Conservation (phyloP, 23 tunicate species). For the Styela clava region DNA sequence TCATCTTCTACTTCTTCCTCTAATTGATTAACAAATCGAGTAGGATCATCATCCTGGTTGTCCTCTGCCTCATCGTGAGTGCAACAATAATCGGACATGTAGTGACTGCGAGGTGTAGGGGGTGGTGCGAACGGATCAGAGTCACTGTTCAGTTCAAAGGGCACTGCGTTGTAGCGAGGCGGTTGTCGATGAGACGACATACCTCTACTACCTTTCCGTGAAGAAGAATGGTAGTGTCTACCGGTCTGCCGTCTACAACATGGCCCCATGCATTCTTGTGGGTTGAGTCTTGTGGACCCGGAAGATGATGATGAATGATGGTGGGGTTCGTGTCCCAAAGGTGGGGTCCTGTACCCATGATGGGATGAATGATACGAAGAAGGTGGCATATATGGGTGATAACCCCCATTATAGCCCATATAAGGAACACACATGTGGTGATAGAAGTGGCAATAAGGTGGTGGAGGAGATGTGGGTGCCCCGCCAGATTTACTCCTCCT, state of each 20-base stretch:
- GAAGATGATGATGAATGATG: slow-evolving; percentile 29
- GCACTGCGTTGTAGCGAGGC: slow-evolving; percentile 15
- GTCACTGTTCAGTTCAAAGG: slow-evolving; percentile 53
- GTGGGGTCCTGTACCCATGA: slow-evolving; percentile 19
- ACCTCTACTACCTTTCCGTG: slow-evolving; percentile 17
- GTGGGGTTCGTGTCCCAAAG: not conserved
- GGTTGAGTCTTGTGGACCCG: slow-evolving; percentile 34
- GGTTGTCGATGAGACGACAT: slow-evolving; percentile 29
- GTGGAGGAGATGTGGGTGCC: slow-evolving; percentile 63
- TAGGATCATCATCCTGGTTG: slow-evolving; percentile 26
- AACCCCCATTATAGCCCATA: slow-evolving; percentile 16
- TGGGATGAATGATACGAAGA: slow-evolving; percentile 21
- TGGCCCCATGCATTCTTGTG: slow-evolving; percentile 9
- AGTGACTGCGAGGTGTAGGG: slow-evolving; percentile 91
- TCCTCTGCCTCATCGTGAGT: slow-evolving; percentile 61
- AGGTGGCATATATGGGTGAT: slow-evolving; percentile 16
- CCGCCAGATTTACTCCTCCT: slow-evolving; percentile 16
- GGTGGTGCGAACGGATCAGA: slow-evolving; percentile 95
- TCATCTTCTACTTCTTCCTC: slow-evolving; percentile 1
- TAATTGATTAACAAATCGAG: not conserved
- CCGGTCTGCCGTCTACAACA: slow-evolving; percentile 12
- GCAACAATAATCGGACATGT: slow-evolving; percentile 75
- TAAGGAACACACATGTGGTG: slow-evolving; percentile 29
- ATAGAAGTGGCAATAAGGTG: slow-evolving; percentile 65
- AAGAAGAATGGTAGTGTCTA: slow-evolving; percentile 19